These are phyloP conservation scores for Burhinus oedicnemus DNA, from an alignment of 2,113 vertebrate genomes.

Conservation along the genomic window DNA sequence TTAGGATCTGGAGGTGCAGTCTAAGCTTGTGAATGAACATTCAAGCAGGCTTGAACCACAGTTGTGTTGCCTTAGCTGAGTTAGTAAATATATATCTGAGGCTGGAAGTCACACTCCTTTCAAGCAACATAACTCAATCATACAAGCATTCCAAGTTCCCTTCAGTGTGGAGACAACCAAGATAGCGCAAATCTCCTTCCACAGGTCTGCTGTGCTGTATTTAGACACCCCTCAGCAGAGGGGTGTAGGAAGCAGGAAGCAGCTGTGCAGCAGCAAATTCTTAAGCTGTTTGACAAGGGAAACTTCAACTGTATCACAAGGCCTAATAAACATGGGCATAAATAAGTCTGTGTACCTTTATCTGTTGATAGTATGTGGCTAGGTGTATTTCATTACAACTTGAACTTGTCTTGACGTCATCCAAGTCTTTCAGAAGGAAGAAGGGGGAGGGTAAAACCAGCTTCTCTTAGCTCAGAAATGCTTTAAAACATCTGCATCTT, in stretches of 20 bases:
- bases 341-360: not conserved
- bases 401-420: not conserved
- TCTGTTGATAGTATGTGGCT: not conserved
- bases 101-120: not conserved
- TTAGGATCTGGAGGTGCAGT: not conserved
- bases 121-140: not conserved
- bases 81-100: rapidly evolving
- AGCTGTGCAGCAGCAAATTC: slow-evolving; percentile 49
- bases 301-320: not conserved
- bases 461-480: not conserved
- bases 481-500: not conserved
- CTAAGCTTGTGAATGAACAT: not conserved
- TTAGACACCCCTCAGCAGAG: not conserved
- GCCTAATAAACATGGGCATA: not conserved
- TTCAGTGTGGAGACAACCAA: not conserved
- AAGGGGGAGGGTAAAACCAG: not conserved
- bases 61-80: not conserved
- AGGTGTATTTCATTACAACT: not conserved
- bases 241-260: slow-evolving; percentile 30
- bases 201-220: not conserved
- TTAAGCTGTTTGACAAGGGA: slow-evolving; percentile 6
- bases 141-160: not conserved
- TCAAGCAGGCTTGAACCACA: not conserved
- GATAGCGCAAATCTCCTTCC: not conserved
- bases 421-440: not conserved